phyloP scores from a whole-genome alignment of 92 coral and sea anemone species.

The Desmophyllum pertusum region DNA sequence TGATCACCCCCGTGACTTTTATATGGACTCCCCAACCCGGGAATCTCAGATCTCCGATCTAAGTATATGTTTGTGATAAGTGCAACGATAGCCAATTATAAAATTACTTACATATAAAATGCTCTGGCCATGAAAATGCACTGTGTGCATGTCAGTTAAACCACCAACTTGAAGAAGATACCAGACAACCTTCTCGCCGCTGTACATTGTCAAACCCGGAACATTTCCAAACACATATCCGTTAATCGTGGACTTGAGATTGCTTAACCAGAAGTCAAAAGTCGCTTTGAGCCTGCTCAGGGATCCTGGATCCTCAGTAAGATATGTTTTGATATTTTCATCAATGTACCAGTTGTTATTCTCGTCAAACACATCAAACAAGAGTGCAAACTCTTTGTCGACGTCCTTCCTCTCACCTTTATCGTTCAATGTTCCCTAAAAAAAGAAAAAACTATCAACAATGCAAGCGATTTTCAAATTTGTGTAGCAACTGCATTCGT shows the following conservation, averaged over 20 bases:
- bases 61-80: too few species aligned
- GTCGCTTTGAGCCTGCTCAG: slow-evolving; percentile 17
- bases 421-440: slow-evolving; percentile 60
- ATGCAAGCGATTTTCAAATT: background rate
- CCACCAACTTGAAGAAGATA: slow-evolving; percentile 80
- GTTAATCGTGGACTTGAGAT: slow-evolving; percentile 77
- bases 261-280: slow-evolving; percentile 80
- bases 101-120: slow-evolving; percentile 63
- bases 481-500: too few species aligned
- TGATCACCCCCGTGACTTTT: too few species aligned
- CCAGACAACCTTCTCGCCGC: slow-evolving; percentile 80
- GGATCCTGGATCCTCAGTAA: slow-evolving; percentile 36
- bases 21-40: too few species aligned
- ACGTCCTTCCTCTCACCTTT: slow-evolving; percentile 57
- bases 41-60: too few species aligned
- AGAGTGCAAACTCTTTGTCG: slow-evolving; percentile 75
- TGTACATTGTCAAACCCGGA: slow-evolving; percentile 63
- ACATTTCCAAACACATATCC: slow-evolving; percentile 81
- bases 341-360: slow-evolving; percentile 85
- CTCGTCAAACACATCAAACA: slow-evolving; percentile 84
- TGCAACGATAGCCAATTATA: too few species aligned
- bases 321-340: slow-evolving; percentile 61
- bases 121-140: slow-evolving; percentile 91
- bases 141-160: slow-evolving; percentile 86
- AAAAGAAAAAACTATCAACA: too few species aligned